Conservation (phyloP, 1,140 invertebrate genomes). For the Phymastichus coffea region DNA sequence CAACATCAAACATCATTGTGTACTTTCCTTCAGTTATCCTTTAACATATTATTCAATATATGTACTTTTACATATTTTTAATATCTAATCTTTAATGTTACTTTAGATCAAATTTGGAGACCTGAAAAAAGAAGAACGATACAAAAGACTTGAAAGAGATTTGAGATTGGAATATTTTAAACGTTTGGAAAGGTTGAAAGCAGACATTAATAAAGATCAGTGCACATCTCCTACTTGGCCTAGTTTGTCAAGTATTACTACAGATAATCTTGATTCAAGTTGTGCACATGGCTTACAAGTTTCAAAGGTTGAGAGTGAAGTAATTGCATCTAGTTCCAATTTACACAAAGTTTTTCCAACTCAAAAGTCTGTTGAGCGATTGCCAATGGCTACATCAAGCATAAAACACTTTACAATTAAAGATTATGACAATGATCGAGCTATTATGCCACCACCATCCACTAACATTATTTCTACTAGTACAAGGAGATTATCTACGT, state of each 20-base stretch:
- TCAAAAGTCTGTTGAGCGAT: neutral
- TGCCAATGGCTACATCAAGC: conserved; percentile 36
- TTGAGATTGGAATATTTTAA: conserved; percentile 32
- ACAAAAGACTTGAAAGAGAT: conserved; percentile 30
- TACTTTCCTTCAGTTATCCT: too few relatives aligned
- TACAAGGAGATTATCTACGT: neutral
- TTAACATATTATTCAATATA: too few relatives aligned
- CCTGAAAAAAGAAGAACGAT: conserved; percentile 34
- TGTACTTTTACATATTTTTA: too few relatives aligned
- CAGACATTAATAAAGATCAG: neutral
- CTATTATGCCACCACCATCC: conserved; percentile 40
- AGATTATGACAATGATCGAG: conserved; percentile 11
- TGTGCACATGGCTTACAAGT: conserved; percentile 2
- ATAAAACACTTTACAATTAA: conserved; percentile 24
- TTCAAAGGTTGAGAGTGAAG: conserved; percentile 33
- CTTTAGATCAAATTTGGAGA: conserved; percentile 34
- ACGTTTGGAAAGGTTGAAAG: neutral
- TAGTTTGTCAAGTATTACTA: conserved; percentile 36
- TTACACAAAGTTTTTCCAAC: conserved; percentile 29
- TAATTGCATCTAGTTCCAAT: conserved; percentile 39
- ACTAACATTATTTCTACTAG: too few relatives aligned
- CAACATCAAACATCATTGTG: too few relatives aligned
- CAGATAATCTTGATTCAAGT: conserved; percentile 27
- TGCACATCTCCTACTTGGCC: conserved; percentile 14
- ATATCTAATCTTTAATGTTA: neutral